phyloP scores from a whole-genome alignment of 2,113 vertebrate genomes.

The Ardeotis arabs region DNA sequence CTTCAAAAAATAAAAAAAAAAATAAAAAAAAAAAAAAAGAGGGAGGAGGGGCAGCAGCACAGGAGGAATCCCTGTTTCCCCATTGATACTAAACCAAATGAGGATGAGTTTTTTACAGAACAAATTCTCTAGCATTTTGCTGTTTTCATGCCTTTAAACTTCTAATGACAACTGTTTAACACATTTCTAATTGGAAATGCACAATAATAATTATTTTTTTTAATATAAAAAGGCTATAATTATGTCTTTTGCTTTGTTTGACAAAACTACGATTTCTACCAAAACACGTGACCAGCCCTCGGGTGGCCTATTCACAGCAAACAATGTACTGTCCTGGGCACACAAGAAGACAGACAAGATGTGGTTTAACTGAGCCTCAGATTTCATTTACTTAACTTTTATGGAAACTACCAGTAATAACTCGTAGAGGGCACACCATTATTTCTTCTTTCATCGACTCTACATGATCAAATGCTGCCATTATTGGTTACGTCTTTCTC shows the following conservation, averaged over 20 bases:
- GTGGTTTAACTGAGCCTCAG: constrained; percentile 35
- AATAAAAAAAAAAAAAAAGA: neutral
- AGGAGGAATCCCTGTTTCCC: neutral
- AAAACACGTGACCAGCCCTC: constrained; percentile 66
- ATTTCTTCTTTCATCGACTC: neutral
- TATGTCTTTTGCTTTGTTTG: constrained; percentile 50
- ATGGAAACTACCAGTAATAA: constrained; percentile 36
- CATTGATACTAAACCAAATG: neutral
- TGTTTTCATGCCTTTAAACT: neutral
- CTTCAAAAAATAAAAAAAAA: neutral
- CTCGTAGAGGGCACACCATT: neutral
- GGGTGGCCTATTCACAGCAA: constrained; percentile 65
- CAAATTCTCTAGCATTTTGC: neutral
- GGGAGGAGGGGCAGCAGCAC: accelerated
- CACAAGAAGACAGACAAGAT: constrained; percentile 41
- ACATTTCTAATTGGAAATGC: constrained; percentile 16
- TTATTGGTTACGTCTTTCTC: neutral
- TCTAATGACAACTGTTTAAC: constrained; percentile 28
- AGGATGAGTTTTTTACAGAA: neutral
- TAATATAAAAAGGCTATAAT: constrained; percentile 52
- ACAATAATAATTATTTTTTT: constrained; percentile 42
- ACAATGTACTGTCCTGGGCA: constrained; percentile 61
- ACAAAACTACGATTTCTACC: constrained; percentile 61
- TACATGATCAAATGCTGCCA: neutral
- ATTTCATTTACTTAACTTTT: constrained; percentile 45